A percentile compares a stretch with the other conserved stretches of the same genome.
Evolutionary conservation across 2,888 invertebrate species (phyloP).

Genomic region (Caenorhabditis sp.): DNA sequence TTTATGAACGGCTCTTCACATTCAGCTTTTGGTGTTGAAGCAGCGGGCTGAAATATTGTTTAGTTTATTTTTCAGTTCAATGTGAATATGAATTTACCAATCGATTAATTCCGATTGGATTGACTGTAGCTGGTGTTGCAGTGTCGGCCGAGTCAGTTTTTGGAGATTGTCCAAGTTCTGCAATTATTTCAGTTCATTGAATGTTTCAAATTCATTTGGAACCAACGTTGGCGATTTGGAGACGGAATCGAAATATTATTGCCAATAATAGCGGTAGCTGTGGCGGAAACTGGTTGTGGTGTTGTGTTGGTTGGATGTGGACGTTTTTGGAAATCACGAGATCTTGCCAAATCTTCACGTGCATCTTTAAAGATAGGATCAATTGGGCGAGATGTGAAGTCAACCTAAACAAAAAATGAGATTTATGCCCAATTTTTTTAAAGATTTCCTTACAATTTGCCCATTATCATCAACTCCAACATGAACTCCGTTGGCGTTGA

Average conservation of each 20-base stretch:
- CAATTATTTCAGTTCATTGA: background rate
- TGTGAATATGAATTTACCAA: conserved; percentile 9
- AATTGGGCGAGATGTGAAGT: conserved; percentile 64
- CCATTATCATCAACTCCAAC: conserved; percentile 57
- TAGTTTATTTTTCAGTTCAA: background rate
- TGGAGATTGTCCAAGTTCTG: conserved; percentile 16
- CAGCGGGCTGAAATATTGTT: conserved; percentile 22
- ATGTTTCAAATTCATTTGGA: no score
- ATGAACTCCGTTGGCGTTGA: conserved; percentile 57
- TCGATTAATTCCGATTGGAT: conserved; percentile 30
- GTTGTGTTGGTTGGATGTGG: background rate
- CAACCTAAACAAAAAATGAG: conserved; percentile 52
- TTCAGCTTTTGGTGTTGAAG: conserved; percentile 19
- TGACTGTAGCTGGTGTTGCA: conserved; percentile 4
- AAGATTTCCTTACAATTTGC: conserved; percentile 28
- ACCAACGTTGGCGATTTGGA: background rate
- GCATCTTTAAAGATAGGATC: conserved; percentile 67
- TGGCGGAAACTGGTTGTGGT: background rate
- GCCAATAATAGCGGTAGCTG: background rate
- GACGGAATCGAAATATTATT: background rate
- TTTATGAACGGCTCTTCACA: background rate
- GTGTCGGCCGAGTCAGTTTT: conserved; percentile 5
- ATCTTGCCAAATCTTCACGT: conserved; percentile 53
- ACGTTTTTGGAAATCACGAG: background rate
- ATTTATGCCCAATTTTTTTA: conserved; percentile 6